Evolutionary conservation across 2,113 vertebrate species (phyloP).

Genomic region (Sturnira hondurensis): DNA sequence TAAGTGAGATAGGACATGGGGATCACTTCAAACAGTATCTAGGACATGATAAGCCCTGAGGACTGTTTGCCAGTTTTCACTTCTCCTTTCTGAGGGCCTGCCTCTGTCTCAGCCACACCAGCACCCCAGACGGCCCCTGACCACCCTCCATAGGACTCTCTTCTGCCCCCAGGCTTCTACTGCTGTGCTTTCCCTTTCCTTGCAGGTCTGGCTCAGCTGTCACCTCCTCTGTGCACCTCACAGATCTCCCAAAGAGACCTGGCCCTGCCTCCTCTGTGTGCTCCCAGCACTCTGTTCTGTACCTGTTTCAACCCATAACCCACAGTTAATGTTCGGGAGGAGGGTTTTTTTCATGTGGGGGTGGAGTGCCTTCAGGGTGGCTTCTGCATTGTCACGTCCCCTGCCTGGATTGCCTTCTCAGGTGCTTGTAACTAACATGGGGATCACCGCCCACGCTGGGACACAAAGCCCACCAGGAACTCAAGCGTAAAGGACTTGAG

Average conservation of each 20-base stretch:
- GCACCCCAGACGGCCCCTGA: too few species aligned
- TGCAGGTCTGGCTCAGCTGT: neutral
- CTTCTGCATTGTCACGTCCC: neutral
- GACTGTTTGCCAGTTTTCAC: neutral
- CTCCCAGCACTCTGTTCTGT: neutral
- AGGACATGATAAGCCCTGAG: neutral
- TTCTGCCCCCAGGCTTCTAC: neutral
- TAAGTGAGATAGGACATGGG: neutral
- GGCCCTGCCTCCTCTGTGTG: neutral
- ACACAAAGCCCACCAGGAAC: neutral
- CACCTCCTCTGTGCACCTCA: neutral
- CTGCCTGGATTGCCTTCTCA: neutral
- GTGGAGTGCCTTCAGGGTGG: neutral
- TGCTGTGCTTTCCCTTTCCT: neutral
- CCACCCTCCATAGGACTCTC: fast-evolving
- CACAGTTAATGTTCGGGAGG: neutral
- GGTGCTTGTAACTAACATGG: neutral
- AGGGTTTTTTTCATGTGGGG: neutral
- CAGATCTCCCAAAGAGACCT: neutral
- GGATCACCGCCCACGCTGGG: fast-evolving
- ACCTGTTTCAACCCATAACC: neutral
- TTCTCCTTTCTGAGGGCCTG: neutral
- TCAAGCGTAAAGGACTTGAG: neutral
- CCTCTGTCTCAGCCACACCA: neutral
- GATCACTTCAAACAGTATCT: neutral